These are phyloP conservation scores for Lordiphosa stackelbergi DNA, from an alignment of 1,140 invertebrate genomes.

Conservation along the genomic window DNA sequence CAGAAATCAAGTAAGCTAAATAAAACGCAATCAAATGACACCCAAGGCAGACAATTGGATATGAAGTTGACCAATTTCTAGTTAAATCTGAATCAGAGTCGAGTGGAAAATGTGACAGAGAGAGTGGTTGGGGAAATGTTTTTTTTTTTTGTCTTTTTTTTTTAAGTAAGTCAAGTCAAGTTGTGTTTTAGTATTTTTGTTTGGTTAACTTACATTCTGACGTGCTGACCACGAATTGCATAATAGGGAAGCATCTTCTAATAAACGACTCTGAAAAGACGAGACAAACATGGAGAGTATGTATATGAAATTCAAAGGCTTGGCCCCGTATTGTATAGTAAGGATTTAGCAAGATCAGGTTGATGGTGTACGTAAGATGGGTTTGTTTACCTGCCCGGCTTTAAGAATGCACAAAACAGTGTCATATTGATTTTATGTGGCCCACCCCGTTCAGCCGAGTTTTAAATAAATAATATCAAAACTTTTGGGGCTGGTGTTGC, in stretches of 20 bases:
- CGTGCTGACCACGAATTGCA: conserved; percentile 92
- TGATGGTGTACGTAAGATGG: no score
- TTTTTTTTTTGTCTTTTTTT: conserved; percentile 2
- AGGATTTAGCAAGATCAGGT: no score
- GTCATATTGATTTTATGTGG: conserved; percentile 7
- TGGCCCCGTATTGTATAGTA: not conserved
- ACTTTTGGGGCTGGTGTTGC: conserved; percentile 14
- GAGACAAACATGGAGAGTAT: conserved; percentile 70
- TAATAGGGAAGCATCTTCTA: conserved; percentile 92
- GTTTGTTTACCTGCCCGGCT: no score
- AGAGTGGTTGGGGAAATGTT: not conserved
- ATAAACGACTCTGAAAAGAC: conserved; percentile 86
- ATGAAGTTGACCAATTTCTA: no score
- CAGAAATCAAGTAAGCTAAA: not conserved
- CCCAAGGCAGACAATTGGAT: conserved; percentile 13
- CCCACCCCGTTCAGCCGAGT: conserved; percentile 9
- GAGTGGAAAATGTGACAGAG: not conserved
- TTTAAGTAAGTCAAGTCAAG: not conserved
- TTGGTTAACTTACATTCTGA: conserved; percentile 86
- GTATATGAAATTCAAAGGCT: conserved; percentile 17
- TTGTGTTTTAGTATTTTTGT: conserved; percentile 11
- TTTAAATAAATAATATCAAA: conserved; percentile 66
- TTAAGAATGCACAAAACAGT: not conserved
- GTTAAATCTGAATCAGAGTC: conserved; percentile 11
- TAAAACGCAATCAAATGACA: not conserved